Evolutionary conservation across 2,113 vertebrate genomes (phyloP).

Genomic region (Athene noctua): DNA sequence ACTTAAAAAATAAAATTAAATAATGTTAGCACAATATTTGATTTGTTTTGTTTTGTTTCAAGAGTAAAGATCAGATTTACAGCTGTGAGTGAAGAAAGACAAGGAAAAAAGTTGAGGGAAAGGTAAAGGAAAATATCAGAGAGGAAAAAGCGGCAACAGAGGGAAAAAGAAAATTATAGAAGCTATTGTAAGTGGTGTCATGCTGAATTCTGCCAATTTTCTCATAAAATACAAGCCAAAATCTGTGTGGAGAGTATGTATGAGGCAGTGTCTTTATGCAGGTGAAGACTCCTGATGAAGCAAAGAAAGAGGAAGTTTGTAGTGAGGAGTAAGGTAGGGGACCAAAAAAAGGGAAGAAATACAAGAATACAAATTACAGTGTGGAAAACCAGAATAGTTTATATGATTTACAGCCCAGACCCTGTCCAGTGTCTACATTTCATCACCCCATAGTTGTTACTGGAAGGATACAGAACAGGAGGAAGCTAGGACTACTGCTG

Average conservation of each 20-base stretch:
- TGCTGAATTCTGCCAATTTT: neutral
- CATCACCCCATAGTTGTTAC: neutral
- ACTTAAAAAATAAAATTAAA: neutral
- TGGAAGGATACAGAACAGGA: neutral
- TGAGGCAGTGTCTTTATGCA: neutral
- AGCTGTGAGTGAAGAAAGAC: neutral
- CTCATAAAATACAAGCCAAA: neutral
- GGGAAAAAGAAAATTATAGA: neutral
- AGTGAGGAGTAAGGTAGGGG: neutral
- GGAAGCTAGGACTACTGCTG: neutral
- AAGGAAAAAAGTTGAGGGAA: neutral
- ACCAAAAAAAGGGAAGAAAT: neutral
- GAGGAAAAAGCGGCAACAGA: neutral
- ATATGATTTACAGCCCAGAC: neutral
- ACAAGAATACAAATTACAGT: neutral
- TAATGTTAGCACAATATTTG: neutral
- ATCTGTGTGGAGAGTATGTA: neutral
- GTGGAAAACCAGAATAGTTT: neutral
- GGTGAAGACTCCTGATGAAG: neutral
- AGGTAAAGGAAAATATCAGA: neutral
- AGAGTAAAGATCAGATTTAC: neutral
- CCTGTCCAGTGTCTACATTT: neutral
- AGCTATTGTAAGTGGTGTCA: rapidly evolving
- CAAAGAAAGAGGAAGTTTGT: neutral
- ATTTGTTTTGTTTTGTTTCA: neutral